Base-by-base conservation (phyloP, 1,140 invertebrate species). In the Callitettix versicolor region DNA sequence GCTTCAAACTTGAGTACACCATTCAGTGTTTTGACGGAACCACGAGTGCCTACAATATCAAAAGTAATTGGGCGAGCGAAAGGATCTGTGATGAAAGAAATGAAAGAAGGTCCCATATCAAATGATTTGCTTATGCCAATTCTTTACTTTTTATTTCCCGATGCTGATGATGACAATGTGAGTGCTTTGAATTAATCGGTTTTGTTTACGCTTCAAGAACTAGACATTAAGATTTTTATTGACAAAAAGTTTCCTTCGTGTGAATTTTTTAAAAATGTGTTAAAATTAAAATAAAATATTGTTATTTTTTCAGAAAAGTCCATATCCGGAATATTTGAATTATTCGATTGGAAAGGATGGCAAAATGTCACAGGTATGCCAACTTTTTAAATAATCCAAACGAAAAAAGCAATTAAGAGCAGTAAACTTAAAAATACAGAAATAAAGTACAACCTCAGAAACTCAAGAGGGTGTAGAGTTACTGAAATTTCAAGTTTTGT, bases 111-210 rank as follows among this genome's bases (percentile, higher is more conserved):
- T 1, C 85, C 88, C 7, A 82, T 95, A 63, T 71, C 81, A 14
- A 81, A 85, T 60, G 82, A 86, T 15, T 73, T 86, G 53, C 67
- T 95, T 1, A 79, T 84, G 61, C 76, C 82, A 26, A 81, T 95
- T 53, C 66, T 96, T 18, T 83, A 87, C 65, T 94, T 84, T 70
- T 68, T 96, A 15, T 95, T 95, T 68, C 90, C 91, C 47, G 91
- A 95, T 79, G 86, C 88, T 58, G 81, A 86, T 64, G 78, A 83
- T 48, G 73, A 77, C 49, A 68, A 75, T 33, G 75, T 76, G 65
- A 67, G 64, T 30, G 55, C 36, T 21, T 52, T 41, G 18, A 26
- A 46, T 30, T 38, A 33, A n/a, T n/a, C n/a, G n/a, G n/a, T n/a
- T n/a, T n/a, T n/a, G n/a, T n/a, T n/a, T n/a, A n/a, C n/a, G n/a